phyloP scores from a whole-genome alignment of 2,797 vertebrate species.

The Tarsius wallacei region DNA sequence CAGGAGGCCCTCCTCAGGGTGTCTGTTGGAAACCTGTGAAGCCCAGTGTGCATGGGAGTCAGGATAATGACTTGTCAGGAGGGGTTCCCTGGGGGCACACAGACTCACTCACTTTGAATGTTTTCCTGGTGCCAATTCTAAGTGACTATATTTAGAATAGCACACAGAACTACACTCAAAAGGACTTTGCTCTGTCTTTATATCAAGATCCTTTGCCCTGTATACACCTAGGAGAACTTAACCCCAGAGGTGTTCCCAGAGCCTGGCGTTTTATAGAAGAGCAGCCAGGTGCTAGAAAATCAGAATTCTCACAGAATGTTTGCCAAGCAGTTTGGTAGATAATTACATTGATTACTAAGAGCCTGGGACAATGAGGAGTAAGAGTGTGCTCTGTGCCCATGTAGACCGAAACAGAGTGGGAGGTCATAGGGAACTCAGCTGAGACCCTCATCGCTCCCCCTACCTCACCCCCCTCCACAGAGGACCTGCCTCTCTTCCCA shows the following conservation, averaged over 20 bases:
- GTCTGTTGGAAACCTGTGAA: not conserved
- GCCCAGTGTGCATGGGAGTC: not conserved
- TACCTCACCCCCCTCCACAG: no score
- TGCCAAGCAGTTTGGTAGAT: not conserved
- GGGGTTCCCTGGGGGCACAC: not conserved
- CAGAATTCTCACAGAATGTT: constrained; percentile 35
- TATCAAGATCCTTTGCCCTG: not conserved
- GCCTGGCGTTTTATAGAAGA: not conserved
- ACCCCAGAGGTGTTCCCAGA: not conserved
- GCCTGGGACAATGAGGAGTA: not conserved
- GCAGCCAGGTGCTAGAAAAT: not conserved
- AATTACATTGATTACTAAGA: constrained; percentile 41
- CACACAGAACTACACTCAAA: not conserved
- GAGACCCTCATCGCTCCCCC: not conserved
- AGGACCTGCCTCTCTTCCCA: not conserved
- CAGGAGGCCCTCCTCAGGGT: not conserved
- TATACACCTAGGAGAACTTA: not conserved
- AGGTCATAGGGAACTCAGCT: not conserved
- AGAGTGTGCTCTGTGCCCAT: not conserved
- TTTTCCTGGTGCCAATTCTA: not conserved
- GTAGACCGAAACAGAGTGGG: not conserved
- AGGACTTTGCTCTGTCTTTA: not conserved
- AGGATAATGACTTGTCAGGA: not conserved
- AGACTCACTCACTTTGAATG: not conserved
- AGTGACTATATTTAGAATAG: not conserved